Percentiles rank a stretch among this genome's conserved stretches.
Conservation (phyloP, 2,888 invertebrate genomes). For the Miltochrista miniata region DNA sequence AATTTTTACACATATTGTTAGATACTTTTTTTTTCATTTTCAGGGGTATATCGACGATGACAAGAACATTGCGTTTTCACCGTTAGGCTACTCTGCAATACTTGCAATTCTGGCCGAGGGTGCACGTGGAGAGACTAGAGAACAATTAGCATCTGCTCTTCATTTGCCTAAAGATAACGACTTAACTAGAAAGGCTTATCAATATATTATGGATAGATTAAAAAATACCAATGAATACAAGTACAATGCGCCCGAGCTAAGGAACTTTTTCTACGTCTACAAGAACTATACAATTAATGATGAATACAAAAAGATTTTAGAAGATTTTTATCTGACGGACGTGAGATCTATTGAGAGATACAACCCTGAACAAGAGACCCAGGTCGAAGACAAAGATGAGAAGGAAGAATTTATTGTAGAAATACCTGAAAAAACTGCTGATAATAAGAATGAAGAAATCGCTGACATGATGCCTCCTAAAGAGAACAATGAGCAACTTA, state of each 20-base stretch:
- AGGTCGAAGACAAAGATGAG: constrained; percentile 50
- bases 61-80: constrained; percentile 85
- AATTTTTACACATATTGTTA: no score
- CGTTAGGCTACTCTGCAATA: constrained; percentile 85
- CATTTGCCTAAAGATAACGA: constrained; percentile 79
- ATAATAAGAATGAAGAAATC: constrained; percentile 56
- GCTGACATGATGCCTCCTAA: constrained; percentile 66
- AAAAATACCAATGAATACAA: constrained; percentile 76
- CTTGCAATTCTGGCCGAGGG: constrained; percentile 86
- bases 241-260: constrained; percentile 83
- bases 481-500: constrained; percentile 80
- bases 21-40: constrained; percentile 12
- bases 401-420: constrained; percentile 57
- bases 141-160: constrained; percentile 82
- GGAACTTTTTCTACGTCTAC: constrained; percentile 87
- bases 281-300: constrained; percentile 85
- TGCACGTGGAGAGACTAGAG: constrained; percentile 83
- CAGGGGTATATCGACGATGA: constrained; percentile 81
- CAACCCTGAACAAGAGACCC: constrained; percentile 50
- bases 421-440: constrained; percentile 59
- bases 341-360: constrained; percentile 83
- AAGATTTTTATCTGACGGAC: constrained; percentile 85
- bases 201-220: constrained; percentile 76
- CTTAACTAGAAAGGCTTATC: constrained; percentile 74
- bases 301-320: constrained; percentile 82